These are phyloP conservation scores for Enteromius mattozi DNA, from an alignment of 2,797 vertebrate genomes.

Conservation along the genomic window DNA sequence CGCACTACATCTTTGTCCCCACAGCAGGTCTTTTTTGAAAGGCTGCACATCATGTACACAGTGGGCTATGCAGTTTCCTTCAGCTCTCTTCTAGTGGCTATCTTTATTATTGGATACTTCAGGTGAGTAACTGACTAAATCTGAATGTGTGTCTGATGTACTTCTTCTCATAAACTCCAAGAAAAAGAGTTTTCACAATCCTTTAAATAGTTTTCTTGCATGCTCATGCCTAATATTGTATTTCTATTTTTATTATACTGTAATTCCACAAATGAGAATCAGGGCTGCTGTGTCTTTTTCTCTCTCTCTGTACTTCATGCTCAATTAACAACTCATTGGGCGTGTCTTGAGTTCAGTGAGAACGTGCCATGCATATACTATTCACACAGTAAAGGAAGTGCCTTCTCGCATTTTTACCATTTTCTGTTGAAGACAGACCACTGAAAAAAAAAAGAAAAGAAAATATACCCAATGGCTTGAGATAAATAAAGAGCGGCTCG, in stretches of 20 bases:
- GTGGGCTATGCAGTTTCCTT: constrained; percentile 89
- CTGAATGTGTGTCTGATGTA: not conserved
- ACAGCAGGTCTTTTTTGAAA: constrained; percentile 87
- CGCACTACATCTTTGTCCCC: constrained; percentile 6
- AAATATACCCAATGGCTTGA: not conserved
- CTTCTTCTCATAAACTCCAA: not conserved
- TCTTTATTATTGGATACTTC: constrained; percentile 89
- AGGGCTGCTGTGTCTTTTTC: not conserved
- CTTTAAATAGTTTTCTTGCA: not conserved
- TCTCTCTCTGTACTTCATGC: not conserved
- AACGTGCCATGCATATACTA: not conserved
- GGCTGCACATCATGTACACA: constrained; percentile 88
- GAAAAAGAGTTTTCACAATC: not conserved
- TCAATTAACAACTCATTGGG: not conserved
- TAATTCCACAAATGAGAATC: not conserved
- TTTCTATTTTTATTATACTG: not conserved
- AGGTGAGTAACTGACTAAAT: constrained; percentile 71
- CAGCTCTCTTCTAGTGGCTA: constrained; percentile 84
- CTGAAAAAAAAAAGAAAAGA: not conserved
- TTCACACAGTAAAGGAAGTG: constrained; percentile 1
- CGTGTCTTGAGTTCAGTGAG: not conserved
- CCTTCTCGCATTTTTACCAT: not conserved
- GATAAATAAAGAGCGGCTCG: not conserved
- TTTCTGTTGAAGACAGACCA: not conserved
- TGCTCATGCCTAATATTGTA: not conserved